phyloP scores from a whole-genome alignment of 2,113 vertebrate species.

The Condylura cristata region DNA sequence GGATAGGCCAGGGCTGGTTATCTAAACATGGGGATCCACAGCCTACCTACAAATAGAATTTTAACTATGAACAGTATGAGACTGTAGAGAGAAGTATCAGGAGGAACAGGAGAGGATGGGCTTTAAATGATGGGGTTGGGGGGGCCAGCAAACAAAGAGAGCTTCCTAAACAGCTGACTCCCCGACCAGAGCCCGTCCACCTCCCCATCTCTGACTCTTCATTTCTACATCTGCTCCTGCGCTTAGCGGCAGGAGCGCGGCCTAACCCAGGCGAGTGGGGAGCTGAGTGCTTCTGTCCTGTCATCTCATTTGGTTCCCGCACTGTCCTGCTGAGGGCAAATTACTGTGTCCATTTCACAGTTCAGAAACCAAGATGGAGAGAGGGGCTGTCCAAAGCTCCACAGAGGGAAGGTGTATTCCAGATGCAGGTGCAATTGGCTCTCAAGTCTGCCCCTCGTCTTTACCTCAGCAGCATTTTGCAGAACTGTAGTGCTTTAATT shows the following conservation, averaged over 20 bases:
- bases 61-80: background rate
- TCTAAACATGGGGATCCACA: background rate
- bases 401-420: background rate
- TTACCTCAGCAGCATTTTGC: background rate
- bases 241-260: accelerated
- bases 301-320: background rate
- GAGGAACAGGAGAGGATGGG: background rate
- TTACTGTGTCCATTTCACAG: background rate
- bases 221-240: background rate
- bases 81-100: background rate
- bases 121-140: background rate
- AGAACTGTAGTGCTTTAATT: background rate
- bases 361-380: background rate
- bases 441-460: background rate
- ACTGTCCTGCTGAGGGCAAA: background rate
- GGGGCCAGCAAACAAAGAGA: background rate
- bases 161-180: background rate
- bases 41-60: background rate
- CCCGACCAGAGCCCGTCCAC: background rate
- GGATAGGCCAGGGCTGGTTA: background rate
- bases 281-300: background rate
- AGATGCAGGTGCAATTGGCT: background rate
- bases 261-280: background rate
- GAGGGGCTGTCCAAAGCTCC: too few species aligned
- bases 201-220: conserved; percentile 28